Percentiles rank a stretch among this genome's conserved stretches.
Conservation (phyloP, 2,797 vertebrate genomes). For the Phyllotis vaccarum region DNA sequence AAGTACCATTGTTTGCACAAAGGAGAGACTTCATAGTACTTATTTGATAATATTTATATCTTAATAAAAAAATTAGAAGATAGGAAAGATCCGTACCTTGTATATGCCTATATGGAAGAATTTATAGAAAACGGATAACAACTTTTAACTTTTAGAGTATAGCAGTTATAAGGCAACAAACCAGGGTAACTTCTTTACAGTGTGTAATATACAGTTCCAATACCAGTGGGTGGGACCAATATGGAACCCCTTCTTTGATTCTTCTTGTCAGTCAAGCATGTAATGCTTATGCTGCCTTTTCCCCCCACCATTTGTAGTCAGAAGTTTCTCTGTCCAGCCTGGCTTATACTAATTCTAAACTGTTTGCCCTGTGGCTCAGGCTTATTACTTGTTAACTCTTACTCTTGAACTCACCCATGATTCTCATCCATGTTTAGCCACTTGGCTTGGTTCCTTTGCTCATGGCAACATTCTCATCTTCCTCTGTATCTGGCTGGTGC, state of each 20-base stretch:
- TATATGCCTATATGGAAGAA: background rate
- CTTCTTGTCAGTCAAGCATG: background rate
- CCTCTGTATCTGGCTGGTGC: too few species aligned
- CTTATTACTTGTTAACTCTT: too few species aligned
- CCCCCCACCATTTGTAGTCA: background rate
- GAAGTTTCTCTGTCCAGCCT: too few species aligned
- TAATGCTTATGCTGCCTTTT: background rate
- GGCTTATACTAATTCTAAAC: too few species aligned
- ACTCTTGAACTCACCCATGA: too few species aligned
- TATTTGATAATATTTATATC: background rate
- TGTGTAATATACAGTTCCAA: background rate
- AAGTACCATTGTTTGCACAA: background rate
- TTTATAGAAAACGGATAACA: background rate
- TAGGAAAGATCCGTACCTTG: background rate
- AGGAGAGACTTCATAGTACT: background rate
- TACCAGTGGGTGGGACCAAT: rapidly evolving
- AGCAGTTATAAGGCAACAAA: background rate
- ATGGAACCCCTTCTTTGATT: background rate
- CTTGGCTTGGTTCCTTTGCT: too few species aligned
- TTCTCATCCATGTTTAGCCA: too few species aligned
- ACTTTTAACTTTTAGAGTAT: background rate
- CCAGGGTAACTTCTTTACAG: background rate
- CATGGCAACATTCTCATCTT: too few species aligned
- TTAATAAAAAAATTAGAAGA: background rate
- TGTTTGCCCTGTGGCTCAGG: too few species aligned